These are phyloP conservation scores for Ectropis crepuscularia DNA, from an alignment of 2,888 invertebrate species.

Conservation along the genomic window DNA sequence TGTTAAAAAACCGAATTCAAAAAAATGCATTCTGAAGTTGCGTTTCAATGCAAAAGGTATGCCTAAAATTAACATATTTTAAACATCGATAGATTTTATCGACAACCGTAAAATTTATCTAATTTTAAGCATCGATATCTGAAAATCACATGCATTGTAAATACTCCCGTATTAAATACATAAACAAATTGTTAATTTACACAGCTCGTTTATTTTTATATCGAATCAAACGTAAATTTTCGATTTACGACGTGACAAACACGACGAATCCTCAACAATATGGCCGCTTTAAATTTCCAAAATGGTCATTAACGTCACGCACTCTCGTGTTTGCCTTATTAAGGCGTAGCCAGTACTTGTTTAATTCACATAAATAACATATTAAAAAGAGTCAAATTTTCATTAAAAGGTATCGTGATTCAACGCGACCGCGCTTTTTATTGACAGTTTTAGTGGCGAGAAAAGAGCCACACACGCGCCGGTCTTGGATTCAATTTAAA, in stretches of 20 bases:
- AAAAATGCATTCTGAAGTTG: conserved; percentile 53
- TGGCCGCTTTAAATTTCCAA: conserved; percentile 66
- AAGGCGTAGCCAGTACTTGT: conserved; percentile 67
- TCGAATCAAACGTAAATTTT: conserved; percentile 61
- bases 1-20: conserved; percentile 44
- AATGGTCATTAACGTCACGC: conserved; percentile 65
- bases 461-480: conserved; percentile 80
- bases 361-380: conserved; percentile 74
- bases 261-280: conserved; percentile 59
- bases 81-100: conserved; percentile 45
- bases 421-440: conserved; percentile 69
- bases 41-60: conserved; percentile 45
- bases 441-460: conserved; percentile 79
- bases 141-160: conserved; percentile 32
- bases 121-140: conserved; percentile 44
- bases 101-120: conserved; percentile 24
- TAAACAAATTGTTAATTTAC: conserved; percentile 54
- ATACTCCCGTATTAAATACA: conserved; percentile 30
- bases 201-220: conserved; percentile 51
- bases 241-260: conserved; percentile 75
- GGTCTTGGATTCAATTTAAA: conserved; percentile 82
- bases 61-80: conserved; percentile 51
- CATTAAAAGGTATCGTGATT: conserved; percentile 74
- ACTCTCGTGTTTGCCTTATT: conserved; percentile 68
- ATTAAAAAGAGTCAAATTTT: conserved; percentile 76